phyloP scores from a whole-genome alignment of 2,888 invertebrate species.

The Holacanthella duospinosa region DNA sequence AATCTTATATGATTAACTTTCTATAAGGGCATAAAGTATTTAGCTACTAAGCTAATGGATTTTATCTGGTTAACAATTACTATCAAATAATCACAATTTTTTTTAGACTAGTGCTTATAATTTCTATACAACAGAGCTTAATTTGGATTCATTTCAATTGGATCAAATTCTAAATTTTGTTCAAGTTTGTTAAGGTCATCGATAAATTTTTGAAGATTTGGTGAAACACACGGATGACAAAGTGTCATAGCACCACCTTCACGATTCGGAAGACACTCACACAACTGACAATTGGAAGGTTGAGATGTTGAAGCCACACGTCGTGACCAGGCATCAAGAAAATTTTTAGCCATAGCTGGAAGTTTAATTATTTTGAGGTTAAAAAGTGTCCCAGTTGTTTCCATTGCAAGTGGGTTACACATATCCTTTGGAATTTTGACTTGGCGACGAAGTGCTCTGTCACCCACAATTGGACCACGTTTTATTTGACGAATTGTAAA shows the following conservation, averaged over 20 bases:
- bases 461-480: slow-evolving; percentile 35
- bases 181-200: slow-evolving; percentile 22
- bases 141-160: background rate
- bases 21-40: too few relatives aligned
- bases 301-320: slow-evolving; percentile 40
- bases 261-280: slow-evolving; percentile 43
- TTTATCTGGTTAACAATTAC: too few relatives aligned
- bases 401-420: slow-evolving; percentile 42
- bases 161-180: background rate
- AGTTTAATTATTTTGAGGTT: slow-evolving; percentile 38
- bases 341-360: slow-evolving; percentile 39
- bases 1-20: too few relatives aligned
- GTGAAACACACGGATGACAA: slow-evolving; percentile 41
- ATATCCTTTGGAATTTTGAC: slow-evolving; percentile 41
- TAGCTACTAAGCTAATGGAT: too few relatives aligned
- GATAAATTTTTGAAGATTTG: slow-evolving; percentile 38
- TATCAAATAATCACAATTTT: background rate
- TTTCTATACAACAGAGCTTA: background rate
- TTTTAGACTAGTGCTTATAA: background rate
- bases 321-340: slow-evolving; percentile 41
- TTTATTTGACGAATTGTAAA: slow-evolving; percentile 40
- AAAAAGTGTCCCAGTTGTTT: slow-evolving; percentile 42
- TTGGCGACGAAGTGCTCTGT: slow-evolving; percentile 39
- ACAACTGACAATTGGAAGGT: slow-evolving; percentile 43
- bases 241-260: slow-evolving; percentile 41